Evolutionary conservation across 2,113 vertebrate genomes (phyloP).

Genomic region (Vidua macroura): DNA sequence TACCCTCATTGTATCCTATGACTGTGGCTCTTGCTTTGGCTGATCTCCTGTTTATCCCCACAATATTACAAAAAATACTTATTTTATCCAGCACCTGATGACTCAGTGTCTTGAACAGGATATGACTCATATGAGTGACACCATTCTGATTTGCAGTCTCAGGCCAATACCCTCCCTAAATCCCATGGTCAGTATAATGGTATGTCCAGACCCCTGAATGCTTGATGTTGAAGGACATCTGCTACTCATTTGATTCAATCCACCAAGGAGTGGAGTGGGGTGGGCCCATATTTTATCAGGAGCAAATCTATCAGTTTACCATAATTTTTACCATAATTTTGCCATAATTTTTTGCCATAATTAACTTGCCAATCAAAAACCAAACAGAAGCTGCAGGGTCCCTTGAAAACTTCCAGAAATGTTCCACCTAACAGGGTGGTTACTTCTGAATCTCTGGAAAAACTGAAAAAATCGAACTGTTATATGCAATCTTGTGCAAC

Average conservation of each 20-base stretch:
- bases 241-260: not conserved
- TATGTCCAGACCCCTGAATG: not conserved
- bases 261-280: too few species aligned
- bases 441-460: not conserved
- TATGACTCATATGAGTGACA: not conserved
- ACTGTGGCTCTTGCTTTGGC: not conserved
- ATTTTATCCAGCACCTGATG: not conserved
- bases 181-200: not conserved
- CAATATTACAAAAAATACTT: not conserved
- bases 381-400: not conserved
- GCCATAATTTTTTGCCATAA: not conserved
- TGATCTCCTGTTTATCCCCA: not conserved
- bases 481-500: not conserved
- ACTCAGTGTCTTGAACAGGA: not conserved
- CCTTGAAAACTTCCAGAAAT: not conserved
- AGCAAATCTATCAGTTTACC: not conserved
- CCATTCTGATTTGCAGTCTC: not conserved
- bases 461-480: not conserved
- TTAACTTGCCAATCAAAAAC: not conserved
- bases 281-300: not conserved
- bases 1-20: not conserved
- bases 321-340: not conserved
- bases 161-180: not conserved
- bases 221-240: not conserved
- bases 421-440: accelerated